phyloP scores from a whole-genome alignment of 1,140 invertebrate species.

The Bombus vancouverensis region DNA sequence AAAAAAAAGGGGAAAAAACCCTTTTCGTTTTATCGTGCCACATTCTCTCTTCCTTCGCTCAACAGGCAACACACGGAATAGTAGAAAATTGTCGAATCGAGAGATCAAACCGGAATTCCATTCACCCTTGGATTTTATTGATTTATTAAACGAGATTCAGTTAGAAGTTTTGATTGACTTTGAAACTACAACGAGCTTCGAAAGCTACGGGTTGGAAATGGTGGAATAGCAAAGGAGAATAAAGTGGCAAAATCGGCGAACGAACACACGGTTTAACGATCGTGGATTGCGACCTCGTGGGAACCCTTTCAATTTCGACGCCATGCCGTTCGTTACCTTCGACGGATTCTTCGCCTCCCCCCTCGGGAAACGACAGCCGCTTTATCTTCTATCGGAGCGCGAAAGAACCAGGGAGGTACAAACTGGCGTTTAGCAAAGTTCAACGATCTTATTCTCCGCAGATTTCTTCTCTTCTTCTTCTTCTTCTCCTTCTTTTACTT shows the following conservation, averaged over 20 bases:
- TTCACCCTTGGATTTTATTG: constrained; percentile 6
- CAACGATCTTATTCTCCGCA: constrained; percentile 7
- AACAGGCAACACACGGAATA: too few relatives aligned
- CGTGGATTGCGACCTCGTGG: constrained; percentile 54
- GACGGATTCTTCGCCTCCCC: background rate
- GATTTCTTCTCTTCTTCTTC: background rate
- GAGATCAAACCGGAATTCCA: background rate
- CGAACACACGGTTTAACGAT: constrained; percentile 55
- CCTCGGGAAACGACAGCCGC: background rate
- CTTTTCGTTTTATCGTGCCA: background rate
- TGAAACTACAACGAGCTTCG: background rate
- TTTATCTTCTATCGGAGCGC: constrained; percentile 22
- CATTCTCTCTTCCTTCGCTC: background rate
- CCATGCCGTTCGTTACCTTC: constrained; percentile 15
- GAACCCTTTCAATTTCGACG: constrained; percentile 59
- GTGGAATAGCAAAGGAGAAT: background rate
- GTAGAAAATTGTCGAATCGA: background rate
- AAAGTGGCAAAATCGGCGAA: background rate
- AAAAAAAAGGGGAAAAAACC: rapidly evolving
- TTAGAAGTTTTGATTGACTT: constrained; percentile 30
- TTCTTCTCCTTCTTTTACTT: background rate
- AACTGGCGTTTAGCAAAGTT: constrained; percentile 22
- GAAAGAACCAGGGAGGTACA: background rate
- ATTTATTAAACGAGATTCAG: constrained; percentile 29
- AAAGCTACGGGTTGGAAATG: background rate